phyloP scores from a whole-genome alignment of 2,113 vertebrate species.

The Xenopus laevis region DNA sequence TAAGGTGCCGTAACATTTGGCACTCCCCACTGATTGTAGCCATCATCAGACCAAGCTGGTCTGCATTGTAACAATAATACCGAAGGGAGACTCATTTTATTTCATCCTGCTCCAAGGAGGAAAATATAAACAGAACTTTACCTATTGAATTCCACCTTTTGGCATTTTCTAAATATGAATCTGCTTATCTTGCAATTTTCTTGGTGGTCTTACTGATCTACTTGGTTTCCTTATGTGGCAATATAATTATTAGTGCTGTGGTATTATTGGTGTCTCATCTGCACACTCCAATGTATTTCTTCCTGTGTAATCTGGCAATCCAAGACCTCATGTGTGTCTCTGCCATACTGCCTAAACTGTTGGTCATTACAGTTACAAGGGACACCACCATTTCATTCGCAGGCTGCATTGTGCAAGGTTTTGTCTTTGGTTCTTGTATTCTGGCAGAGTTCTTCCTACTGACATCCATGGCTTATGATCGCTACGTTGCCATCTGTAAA shows the following conservation, averaged over 20 bases:
- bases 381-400: slow-evolving; percentile 2
- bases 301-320: slow-evolving; percentile 17
- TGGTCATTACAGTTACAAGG: neutral
- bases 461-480: slow-evolving; percentile 26
- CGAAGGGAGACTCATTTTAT: too few species aligned
- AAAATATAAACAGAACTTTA: too few species aligned
- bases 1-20: too few species aligned
- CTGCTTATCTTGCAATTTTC: neutral
- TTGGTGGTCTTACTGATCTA: neutral
- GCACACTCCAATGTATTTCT: slow-evolving; percentile 38
- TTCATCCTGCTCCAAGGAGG: too few species aligned
- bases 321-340: neutral
- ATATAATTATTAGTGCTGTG: neutral
- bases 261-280: neutral
- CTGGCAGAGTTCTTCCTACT: neutral
- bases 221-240: neutral
- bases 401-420: slow-evolving; percentile 10
- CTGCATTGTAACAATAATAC: too few species aligned
- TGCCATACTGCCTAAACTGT: slow-evolving; percentile 9
- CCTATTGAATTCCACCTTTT: slow-evolving; percentile 5
- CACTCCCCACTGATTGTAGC: too few species aligned
- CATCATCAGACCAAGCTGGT: too few species aligned
- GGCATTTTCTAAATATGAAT: neutral
- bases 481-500: slow-evolving; percentile 18
- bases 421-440: neutral